Evolutionary conservation across 2,797 vertebrate genomes (phyloP).

Genomic region (Characodon lateralis): DNA sequence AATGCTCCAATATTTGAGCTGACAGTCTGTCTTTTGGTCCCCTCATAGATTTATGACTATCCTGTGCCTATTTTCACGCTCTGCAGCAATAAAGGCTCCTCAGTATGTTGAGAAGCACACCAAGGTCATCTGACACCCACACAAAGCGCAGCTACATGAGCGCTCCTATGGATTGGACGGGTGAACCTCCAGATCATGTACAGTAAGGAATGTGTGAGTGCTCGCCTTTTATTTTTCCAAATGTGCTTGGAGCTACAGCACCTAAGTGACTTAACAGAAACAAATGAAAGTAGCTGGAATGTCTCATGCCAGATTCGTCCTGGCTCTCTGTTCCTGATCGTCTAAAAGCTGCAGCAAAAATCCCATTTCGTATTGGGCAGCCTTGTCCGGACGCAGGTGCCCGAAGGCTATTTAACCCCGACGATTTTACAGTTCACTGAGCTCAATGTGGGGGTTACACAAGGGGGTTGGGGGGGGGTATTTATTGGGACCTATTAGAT

Average conservation of each 20-base stretch:
- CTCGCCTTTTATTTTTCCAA: slow-evolving; percentile 60
- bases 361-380: slow-evolving; percentile 5
- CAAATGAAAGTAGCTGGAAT: slow-evolving; percentile 74
- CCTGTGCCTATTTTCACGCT: slow-evolving; percentile 14
- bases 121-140: slow-evolving; percentile 22
- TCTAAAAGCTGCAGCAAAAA: slow-evolving; percentile 12
- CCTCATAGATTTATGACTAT: background rate
- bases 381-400: slow-evolving; percentile 22
- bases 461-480: background rate
- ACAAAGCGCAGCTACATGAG: slow-evolving; percentile 3
- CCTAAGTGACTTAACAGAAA: slow-evolving; percentile 75
- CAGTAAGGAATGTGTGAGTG: slow-evolving; percentile 63
- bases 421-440: slow-evolving; percentile 8
- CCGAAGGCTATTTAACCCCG: slow-evolving; percentile 25
- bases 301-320: slow-evolving; percentile 45
- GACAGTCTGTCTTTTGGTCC: background rate
- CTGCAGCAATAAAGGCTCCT: slow-evolving; percentile 10
- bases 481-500: slow-evolving; percentile 58
- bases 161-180: slow-evolving; percentile 30
- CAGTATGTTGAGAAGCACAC: slow-evolving; percentile 1
- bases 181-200: slow-evolving; percentile 57
- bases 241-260: slow-evolving; percentile 48
- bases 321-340: slow-evolving; percentile 39
- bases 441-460: slow-evolving; percentile 11
- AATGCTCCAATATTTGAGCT: background rate